Evolutionary conservation across 2,888 invertebrate genomes (phyloP), one percentile per base, ranked within the genome.

Genomic region (Schizaphis graminum): DNA sequence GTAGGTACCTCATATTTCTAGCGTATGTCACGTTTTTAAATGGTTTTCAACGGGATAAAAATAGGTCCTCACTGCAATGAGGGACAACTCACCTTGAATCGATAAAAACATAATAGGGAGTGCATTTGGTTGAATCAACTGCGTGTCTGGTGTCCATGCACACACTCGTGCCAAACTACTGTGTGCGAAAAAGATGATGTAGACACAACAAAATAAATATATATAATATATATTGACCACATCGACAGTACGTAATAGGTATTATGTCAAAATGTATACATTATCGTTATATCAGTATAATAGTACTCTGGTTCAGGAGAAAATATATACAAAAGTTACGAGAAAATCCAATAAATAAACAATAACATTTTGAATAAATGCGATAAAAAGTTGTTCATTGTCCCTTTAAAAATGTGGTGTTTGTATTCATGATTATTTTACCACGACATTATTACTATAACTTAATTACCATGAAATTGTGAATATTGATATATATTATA

Each of bases 181-280:
- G 57, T 44, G 89, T 26, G 57, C 41, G 28, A 57, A 16, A 89
- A 57, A 89, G 67, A n/a, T 67, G n/a, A 67, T 67, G n/a, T 67
- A 67, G n/a, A 67, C 67, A n/a, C n/a, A 47, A 89, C 89, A 89
- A 89, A 41, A 41, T 28, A 41, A 56, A 56, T 57, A 67, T 5
- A 67, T 61, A 44, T 44, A 44, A 44, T 13, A 4, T 61, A 24
- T 57, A 89, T 89, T 89, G 89, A 89, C 53, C 89, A 89, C 56
- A 57, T 57, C 89, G 41, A 89, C 57, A 28, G 41, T 26, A 89
- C 57, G 56, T 89, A 89, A 57, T 57, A 41, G 89, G 67, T 67
- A 67, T n/a, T 67, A 28, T 67, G n/a, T n/a, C n/a, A n/a, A 67
- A 67, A n/a, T 67, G 67, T 67, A n/a, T 67, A n/a, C 67, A 67